phyloP scores from a whole-genome alignment of 23 tunicate genomes.

The Phallusia fumigata region DNA sequence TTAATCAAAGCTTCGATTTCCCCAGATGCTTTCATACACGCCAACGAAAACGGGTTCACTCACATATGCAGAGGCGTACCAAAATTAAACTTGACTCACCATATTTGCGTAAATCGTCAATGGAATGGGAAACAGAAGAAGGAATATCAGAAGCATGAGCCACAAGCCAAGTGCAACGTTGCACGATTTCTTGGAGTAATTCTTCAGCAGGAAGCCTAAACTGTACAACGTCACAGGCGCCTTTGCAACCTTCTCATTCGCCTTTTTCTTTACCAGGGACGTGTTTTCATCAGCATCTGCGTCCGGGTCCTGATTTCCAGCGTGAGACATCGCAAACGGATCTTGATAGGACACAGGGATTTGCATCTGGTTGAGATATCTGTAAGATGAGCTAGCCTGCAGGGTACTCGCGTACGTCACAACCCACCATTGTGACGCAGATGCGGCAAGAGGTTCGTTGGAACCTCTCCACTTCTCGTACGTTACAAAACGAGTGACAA shows the following conservation, averaged over 20 bases:
- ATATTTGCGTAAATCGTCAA: neutral
- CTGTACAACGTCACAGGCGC: neutral
- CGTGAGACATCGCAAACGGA: neutral
- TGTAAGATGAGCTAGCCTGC: neutral
- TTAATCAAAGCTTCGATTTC: too few species aligned
- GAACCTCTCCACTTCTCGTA: neutral
- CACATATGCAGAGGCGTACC: too few species aligned
- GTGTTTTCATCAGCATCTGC: neutral
- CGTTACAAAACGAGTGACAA: neutral
- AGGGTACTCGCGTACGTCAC: neutral
- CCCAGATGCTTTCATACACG: too few species aligned
- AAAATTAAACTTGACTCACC: neutral
- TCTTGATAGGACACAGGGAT: neutral
- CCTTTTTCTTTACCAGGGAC: neutral
- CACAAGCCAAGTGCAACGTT: constrained; percentile 21
- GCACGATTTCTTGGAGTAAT: constrained; percentile 24
- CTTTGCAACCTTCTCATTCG: neutral
- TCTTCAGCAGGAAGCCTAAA: constrained; percentile 17
- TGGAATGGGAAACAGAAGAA: neutral
- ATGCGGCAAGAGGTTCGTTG: neutral
- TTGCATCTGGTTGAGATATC: neutral
- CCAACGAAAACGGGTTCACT: too few species aligned
- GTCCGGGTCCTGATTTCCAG: neutral
- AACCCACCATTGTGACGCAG: neutral
- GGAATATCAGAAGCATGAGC: constrained; percentile 13